Base-by-base conservation (phyloP, 2,113 vertebrate genomes). In the Naja naja region DNA sequence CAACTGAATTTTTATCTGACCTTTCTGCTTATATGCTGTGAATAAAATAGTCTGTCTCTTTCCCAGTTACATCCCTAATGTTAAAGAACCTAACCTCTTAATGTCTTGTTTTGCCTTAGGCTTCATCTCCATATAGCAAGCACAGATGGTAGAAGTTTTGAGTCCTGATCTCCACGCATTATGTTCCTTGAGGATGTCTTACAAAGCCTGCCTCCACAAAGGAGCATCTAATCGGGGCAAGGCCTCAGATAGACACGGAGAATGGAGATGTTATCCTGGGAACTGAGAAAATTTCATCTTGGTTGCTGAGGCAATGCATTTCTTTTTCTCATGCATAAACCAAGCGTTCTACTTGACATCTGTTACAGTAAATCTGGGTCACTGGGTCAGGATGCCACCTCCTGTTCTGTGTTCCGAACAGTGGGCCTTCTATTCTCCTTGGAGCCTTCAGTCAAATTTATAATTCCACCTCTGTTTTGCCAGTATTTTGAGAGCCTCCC, bases 121-220 rank as follows among this genome's bases (percentile, higher is more conserved):
- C 95, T 94, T 97, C 96, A 92, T 97, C 98, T 93, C 97, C 96
- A 0, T 98, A 98, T 49, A 88, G 93, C 96, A 97, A 96, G 95
- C 97, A 91, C 6, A 95, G 97, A 64, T 97, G 98, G 97, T 98
- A 97, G 96, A 92, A 92, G 64, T 56, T 64, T 3, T 3, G 34
- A 4, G 45, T 91, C 81, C 9, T 64, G 6, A 94, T 89, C 18
- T 43, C 92, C 1, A 1, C 8, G 54, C 22, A 0, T 93, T 95
- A 96, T 2, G 0, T 53, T 90, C 47, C 94, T 90, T 47, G 0
- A 86, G 92, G n/a, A 34, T 69, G 96, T 89, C 93, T 94, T 95
- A 25, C 4, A 87, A 92, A 20, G 89, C 88, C 90, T 94, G 89
- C 85, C 1, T 93, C 90, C 74, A 91, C 90, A 16, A 3, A 87